Conservation (phyloP, 2,797 vertebrate genomes). For the Antennarius maculatus region DNA sequence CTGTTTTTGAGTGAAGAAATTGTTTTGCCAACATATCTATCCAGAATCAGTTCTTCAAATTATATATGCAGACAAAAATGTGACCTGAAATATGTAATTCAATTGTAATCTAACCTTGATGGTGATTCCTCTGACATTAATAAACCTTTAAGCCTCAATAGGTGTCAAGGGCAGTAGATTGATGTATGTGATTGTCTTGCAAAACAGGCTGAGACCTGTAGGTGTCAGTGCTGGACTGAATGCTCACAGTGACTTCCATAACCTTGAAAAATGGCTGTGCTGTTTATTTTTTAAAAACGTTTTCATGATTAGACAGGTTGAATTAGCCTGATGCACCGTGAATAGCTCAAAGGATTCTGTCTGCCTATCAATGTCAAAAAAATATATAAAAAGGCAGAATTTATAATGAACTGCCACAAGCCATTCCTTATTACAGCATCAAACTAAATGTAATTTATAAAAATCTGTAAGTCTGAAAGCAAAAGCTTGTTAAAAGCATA, state of each 20-base stretch:
- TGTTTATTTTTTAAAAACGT: slow-evolving; percentile 36
- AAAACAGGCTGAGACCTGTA: slow-evolving; percentile 55
- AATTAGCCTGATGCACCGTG: slow-evolving; percentile 31
- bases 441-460: background rate
- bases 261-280: slow-evolving; percentile 50
- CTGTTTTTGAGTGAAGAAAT: background rate
- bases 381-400: background rate
- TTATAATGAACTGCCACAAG: background rate
- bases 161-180: background rate
- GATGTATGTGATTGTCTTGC: slow-evolving; percentile 29
- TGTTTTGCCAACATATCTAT: background rate
- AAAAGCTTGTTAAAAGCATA: background rate
- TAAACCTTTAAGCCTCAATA: slow-evolving; percentile 8
- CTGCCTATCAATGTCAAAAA: slow-evolving; percentile 11
- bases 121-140: slow-evolving; percentile 1
- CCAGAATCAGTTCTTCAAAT: slow-evolving; percentile 3
- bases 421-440: background rate
- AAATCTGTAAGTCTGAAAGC: background rate
- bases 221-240: slow-evolving; percentile 72
- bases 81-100: slow-evolving; percentile 1
- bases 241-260: slow-evolving; percentile 41
- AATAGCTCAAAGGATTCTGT: slow-evolving; percentile 27
- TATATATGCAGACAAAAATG: background rate
- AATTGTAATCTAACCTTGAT: background rate
- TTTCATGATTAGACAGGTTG: slow-evolving; percentile 57